Conservation (phyloP, 2,113 vertebrate genomes). For the Percopsis transmontana region DNA sequence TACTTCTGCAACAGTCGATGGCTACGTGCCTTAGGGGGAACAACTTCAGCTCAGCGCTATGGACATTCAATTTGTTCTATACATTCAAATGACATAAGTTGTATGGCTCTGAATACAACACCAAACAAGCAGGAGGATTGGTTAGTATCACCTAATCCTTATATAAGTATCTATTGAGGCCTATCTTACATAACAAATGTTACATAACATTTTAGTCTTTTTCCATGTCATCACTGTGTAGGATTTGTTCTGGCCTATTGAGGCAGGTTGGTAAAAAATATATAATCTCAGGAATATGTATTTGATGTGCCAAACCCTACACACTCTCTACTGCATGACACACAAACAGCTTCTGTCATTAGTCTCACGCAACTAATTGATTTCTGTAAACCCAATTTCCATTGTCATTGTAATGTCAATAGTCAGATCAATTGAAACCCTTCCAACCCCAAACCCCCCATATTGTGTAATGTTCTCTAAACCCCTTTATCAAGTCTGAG, state of each 20-base stretch:
- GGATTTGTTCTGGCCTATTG: background rate
- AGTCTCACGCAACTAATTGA: slow-evolving; percentile 28
- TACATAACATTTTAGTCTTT: background rate
- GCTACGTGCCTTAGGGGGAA: slow-evolving; percentile 7
- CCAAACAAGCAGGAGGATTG: background rate
- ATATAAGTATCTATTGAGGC: slow-evolving; percentile 34
- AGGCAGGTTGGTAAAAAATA: background rate
- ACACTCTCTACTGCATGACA: background rate
- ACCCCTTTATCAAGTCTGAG: background rate
- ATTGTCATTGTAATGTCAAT: slow-evolving; percentile 2
- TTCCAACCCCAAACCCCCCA: slow-evolving; percentile 1
- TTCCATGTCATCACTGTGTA: background rate
- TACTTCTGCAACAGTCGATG: slow-evolving; percentile 50
- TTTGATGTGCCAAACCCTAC: no score
- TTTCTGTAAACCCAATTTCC: slow-evolving; percentile 17
- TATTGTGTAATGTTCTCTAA: slow-evolving; percentile 5
- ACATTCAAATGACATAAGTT: background rate
- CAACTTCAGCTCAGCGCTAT: background rate
- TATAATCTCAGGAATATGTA: no score
- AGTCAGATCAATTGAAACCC: background rate
- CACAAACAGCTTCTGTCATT: slow-evolving; percentile 3
- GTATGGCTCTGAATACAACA: background rate
- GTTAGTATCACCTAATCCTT: slow-evolving; percentile 26
- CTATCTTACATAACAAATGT: background rate
- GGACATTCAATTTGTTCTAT: slow-evolving; percentile 5